Base-by-base conservation (phyloP, 2,797 vertebrate species). In the Fistularia tabacaria region DNA sequence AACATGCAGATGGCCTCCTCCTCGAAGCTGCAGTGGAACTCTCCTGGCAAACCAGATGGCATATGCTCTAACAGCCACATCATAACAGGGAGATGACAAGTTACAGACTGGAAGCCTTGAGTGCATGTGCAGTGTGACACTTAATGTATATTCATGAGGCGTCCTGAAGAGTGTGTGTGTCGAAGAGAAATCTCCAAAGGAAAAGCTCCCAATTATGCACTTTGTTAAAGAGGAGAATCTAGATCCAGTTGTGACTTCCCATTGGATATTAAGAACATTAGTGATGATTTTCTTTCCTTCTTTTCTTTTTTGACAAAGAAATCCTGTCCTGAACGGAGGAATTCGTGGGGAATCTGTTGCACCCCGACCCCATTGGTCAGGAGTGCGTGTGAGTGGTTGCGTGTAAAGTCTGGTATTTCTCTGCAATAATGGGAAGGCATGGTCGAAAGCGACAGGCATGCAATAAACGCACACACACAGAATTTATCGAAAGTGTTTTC, bases 1-100 rank as follows among this genome's bases (percentile, higher is more conserved):
- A 99, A 99, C 66, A 97, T 93, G 85, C 97, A 99, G 76, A 99
- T 93, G 38, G 94, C 92, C 43, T 96, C 93, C 9, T 99, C 97
- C 87, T 99, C 97, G 49, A 99, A 99, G 68, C 94, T 95, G 60
- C 97, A 99, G 82, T 96, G 95, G 89, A 98, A 99, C 88, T 99
- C 96, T 74, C 95, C 97, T 99, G 89, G 65, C 60, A 69, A 77
- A 1, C 11, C 50, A 76, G 61, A 79, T 70, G 73, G 62, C 54
- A 75, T 42, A 14, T 38, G n/a, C 41, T 46, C 41, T 74, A n/a
- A 64, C 43, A 54, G 12, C 14, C 41, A 51, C 49, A 13, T 59
- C 14, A 48, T 0, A 25, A 25, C 25, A 5, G 2, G 25, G 5
- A 25, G 25, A 25, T 14, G 40, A 44, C 61, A 60, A 49, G 43